A percentile compares a stretch with the other conserved stretches of the same genome.
Conservation (phyloP, 2,888 invertebrate species). For the Noctua pronuba region DNA sequence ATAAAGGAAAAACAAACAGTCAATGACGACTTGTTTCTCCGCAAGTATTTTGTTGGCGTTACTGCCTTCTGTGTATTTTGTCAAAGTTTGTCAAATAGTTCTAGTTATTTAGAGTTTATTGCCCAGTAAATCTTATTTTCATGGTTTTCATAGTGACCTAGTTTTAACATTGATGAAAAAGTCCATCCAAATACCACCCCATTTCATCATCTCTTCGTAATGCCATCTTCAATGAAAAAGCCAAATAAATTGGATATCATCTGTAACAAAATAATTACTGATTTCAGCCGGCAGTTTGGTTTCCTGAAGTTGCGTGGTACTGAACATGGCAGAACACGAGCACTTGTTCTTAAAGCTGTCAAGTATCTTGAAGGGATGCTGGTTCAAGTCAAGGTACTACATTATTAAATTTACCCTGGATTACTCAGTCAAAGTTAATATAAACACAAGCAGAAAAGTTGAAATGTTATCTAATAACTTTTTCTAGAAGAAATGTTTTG, state of each 20-base stretch:
- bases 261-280: conserved; percentile 6
- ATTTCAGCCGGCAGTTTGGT: conserved; percentile 96
- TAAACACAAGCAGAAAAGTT: neutral
- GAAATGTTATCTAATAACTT: neutral
- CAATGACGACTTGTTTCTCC: conserved; percentile 16
- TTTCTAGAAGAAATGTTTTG: neutral
- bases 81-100: neutral
- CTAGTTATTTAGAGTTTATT: neutral
- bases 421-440: neutral
- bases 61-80: neutral
- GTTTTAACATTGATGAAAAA: conserved; percentile 6
- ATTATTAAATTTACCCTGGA: neutral
- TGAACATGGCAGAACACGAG: conserved; percentile 95
- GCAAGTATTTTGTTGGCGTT: neutral
- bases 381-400: conserved; percentile 92
- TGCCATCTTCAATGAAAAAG: neutral
- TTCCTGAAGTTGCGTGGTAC: conserved; percentile 95
- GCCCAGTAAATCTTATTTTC: neutral
- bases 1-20: conserved; percentile 29
- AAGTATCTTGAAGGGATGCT: conserved; percentile 96
- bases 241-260: neutral
- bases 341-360: conserved; percentile 95
- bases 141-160: neutral
- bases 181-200: neutral
- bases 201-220: neutral